Conservation (phyloP, 1,140 invertebrate species). For the Camponotus vicinus region DNA sequence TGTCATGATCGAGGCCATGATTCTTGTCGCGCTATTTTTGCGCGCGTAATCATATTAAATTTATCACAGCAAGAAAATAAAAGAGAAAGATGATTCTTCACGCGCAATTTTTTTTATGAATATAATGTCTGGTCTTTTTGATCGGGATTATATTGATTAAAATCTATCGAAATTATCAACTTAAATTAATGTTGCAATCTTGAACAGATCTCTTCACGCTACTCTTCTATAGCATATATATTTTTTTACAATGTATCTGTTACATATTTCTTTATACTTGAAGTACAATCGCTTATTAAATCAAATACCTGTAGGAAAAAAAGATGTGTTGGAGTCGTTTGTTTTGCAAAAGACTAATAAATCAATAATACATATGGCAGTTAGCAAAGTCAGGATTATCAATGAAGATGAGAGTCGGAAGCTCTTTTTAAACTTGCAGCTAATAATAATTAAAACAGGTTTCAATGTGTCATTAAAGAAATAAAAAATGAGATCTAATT, state of each 20-base stretch:
- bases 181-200: constrained; percentile 1
- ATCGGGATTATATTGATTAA: background rate
- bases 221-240: background rate
- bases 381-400: background rate
- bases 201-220: background rate
- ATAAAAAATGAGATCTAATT: background rate
- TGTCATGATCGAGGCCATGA: background rate
- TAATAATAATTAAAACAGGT: background rate
- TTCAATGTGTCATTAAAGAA: background rate
- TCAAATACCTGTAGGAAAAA: background rate
- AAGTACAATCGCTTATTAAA: background rate
- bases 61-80: background rate
- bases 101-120: background rate
- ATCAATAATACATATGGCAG: background rate
- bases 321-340: background rate
- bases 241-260: constrained; percentile 10
- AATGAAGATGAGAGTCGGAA: background rate
- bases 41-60: background rate
- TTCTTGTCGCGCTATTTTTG: background rate
- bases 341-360: background rate
- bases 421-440: too few species aligned
- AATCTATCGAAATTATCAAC: background rate
- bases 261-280: background rate
- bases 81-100: background rate
- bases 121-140: background rate